phyloP scores from a whole-genome alignment of 2,797 vertebrate genomes.

The Geotria australis region DNA sequence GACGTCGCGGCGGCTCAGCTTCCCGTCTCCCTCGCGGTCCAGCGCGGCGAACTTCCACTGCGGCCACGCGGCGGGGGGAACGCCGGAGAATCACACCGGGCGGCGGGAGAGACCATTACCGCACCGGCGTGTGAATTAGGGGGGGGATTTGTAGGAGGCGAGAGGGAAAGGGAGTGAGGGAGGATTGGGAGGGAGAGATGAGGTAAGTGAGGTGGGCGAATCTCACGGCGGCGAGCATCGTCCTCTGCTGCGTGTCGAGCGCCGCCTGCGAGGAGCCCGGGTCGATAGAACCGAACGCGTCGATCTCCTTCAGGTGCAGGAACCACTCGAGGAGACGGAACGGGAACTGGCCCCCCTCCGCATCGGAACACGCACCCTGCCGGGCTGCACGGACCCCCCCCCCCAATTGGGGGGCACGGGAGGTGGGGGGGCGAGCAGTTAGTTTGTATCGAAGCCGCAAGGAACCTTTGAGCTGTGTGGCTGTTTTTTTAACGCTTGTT shows the following conservation, averaged over 20 bases:
- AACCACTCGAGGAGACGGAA: slow-evolving; percentile 1
- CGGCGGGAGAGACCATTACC: too few relatives aligned
- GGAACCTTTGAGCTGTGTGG: too few relatives aligned
- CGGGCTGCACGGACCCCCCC: background rate
- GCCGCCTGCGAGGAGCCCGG: background rate
- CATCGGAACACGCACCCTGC: background rate
- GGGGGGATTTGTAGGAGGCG: too few relatives aligned
- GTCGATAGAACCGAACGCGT: background rate
- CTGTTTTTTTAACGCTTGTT: too few relatives aligned
- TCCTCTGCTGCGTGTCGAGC: background rate
- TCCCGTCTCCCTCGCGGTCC: background rate
- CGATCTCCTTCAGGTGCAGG: slow-evolving; percentile 1
- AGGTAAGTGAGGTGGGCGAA: background rate
- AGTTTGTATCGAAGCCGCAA: too few relatives aligned
- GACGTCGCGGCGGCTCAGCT: background rate
- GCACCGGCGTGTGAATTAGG: too few relatives aligned
- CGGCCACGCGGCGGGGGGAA: background rate
- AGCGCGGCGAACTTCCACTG: background rate
- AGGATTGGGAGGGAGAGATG: background rate
- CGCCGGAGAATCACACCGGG: too few relatives aligned
- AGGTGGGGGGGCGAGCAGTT: too few relatives aligned
- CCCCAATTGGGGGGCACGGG: too few relatives aligned
- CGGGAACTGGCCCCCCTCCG: background rate
- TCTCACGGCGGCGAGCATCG: too few relatives aligned
- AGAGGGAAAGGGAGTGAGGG: background rate